Base-by-base conservation (phyloP, 2,797 vertebrate genomes). In the Ceryle rudis region DNA sequence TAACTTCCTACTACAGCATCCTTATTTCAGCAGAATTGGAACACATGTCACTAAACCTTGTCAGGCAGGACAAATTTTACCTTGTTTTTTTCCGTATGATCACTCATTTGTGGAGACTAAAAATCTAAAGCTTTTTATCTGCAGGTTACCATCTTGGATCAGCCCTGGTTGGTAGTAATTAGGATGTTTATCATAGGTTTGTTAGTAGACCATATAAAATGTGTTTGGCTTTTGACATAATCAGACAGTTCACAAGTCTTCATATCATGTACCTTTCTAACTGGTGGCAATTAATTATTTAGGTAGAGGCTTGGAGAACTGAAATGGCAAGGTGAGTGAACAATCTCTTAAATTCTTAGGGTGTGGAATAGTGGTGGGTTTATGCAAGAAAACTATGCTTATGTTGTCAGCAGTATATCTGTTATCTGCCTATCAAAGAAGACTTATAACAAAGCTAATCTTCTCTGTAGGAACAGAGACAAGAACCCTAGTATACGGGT, bases 331-430 rank as follows among this genome's bases (percentile, higher is more conserved):
- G 39, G 42, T 51, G 31, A 55, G 26, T 9, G 23, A 60, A 46
- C 22, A 20, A 23, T 55, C 22, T 80, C 2, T 49, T 60, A 18
- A 35, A 39, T 89, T 61, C 22, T 44, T 52, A 81, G 22, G n/a
- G 65, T 58, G 17, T 51, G 11, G 25, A 51, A 35, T 35, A 70
- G n/a, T 46, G 42, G 44, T 74, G 19, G 31, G 6, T 44, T 85
- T 52, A 26, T 55, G 46, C 15, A 73, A 41, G 42, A 42, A 87
- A 85, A 8, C 13, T 41, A 3, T 42, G 64, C 33, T 71, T 57
- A 16, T 0, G 0, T 29, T 74, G 16, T 71, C 42, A 6, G 28
- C 26, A 26, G 7, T 29, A 3, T 26, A 51, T 73, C 23, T 47
- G 17, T 61, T 77, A 37, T 1, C n/a, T 46, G 26, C 11, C 16